Conservation (phyloP, 1,140 invertebrate genomes). For the Apis dorsata region DNA sequence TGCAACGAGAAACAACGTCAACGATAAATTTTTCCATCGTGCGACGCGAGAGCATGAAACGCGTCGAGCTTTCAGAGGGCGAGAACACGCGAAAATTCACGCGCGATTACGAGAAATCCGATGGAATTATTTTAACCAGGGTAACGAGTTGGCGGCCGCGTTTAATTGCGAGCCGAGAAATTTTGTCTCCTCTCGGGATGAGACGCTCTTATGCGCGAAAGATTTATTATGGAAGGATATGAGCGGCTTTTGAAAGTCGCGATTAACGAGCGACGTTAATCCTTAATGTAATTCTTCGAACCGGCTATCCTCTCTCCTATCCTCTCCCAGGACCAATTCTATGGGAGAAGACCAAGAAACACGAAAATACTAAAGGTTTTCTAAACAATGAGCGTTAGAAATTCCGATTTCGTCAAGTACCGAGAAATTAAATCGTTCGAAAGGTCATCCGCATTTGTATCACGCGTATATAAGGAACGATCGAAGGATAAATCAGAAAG, state of each 20-base stretch:
- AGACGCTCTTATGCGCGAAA: too few species aligned
- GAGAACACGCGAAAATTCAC: background rate
- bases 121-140: background rate
- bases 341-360: background rate
- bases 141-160: background rate
- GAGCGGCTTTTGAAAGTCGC: constrained; percentile 13
- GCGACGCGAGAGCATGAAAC: background rate
- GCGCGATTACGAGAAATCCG: background rate
- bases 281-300: background rate
- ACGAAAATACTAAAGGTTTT: background rate
- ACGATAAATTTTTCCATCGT: background rate
- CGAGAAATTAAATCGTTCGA: background rate
- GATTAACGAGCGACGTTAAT: constrained; percentile 57
- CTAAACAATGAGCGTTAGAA: background rate
- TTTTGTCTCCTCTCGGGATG: background rate
- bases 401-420: background rate
- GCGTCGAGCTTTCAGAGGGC: too few species aligned
- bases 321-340: background rate
- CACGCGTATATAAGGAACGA: background rate
- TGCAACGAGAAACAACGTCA: too few species aligned
- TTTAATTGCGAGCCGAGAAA: constrained; percentile 11
- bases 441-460: too few species aligned
- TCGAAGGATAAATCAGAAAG: background rate
- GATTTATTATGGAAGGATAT: background rate
- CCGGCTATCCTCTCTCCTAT: background rate